Percentiles rank a stretch among this genome's conserved stretches.
Evolutionary conservation across 2,113 vertebrate genomes (phyloP).

Genomic region (Cyprinodon tularosa): DNA sequence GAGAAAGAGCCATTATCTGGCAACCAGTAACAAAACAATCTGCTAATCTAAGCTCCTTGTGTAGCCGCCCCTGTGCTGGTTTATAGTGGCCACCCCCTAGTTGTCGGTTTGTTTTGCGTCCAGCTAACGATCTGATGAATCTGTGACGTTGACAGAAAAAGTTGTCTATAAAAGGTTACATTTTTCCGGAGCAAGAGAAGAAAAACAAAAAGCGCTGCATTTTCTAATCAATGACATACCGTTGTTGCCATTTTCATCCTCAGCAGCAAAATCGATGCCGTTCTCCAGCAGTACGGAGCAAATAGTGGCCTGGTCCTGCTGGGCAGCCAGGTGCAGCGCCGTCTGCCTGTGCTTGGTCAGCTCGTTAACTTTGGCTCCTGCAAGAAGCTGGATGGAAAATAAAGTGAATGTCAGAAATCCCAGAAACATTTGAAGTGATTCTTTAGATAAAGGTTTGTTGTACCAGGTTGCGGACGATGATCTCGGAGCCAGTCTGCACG

Average conservation of each 20-base stretch:
- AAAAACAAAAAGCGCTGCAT: not conserved
- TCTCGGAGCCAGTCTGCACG: slow-evolving; percentile 96
- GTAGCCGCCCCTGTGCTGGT: too few species aligned
- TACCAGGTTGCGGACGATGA: slow-evolving; percentile 98
- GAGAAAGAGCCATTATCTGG: too few species aligned
- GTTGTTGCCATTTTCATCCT: slow-evolving; percentile 98
- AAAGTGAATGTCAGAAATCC: not conserved
- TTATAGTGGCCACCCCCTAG: too few species aligned
- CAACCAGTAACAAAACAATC: too few species aligned
- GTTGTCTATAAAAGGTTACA: too few species aligned
- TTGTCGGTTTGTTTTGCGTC: too few species aligned
- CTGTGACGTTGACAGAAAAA: too few species aligned
- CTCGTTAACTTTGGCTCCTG: slow-evolving; percentile 96
- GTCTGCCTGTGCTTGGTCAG: slow-evolving; percentile 98
- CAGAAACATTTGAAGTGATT: not conserved
- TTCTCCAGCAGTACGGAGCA: slow-evolving; percentile 97
- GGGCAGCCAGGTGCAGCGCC: slow-evolving; percentile 93
- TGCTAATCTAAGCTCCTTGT: too few species aligned
- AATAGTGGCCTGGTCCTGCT: slow-evolving; percentile 95
- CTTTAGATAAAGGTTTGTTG: slow-evolving; percentile 9
- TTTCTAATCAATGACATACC: slow-evolving; percentile 74
- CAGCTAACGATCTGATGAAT: too few species aligned
- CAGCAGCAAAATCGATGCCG: slow-evolving; percentile 90
- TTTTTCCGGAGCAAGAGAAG: not conserved
- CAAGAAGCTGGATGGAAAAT: slow-evolving; percentile 85